phyloP scores from a whole-genome alignment of 92 coral and sea anemone genomes.

The Siderastrea siderea region DNA sequence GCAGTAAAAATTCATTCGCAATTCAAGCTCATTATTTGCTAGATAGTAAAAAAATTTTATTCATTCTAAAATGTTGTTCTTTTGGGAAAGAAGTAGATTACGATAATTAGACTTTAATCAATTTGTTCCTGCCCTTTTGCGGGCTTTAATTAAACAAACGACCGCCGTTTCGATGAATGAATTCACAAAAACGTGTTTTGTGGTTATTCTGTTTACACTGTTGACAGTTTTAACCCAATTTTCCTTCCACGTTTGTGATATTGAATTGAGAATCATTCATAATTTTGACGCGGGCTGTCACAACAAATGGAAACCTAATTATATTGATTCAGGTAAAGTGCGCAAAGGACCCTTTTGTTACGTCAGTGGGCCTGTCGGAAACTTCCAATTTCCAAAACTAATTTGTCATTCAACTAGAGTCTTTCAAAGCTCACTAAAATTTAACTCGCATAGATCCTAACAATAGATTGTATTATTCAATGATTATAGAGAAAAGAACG shows the following conservation, averaged over 20 bases:
- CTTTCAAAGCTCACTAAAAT: not conserved
- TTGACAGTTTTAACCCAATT: not conserved
- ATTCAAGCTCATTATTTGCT: not conserved
- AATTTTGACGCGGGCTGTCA: slow-evolving; percentile 36
- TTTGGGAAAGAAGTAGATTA: not conserved
- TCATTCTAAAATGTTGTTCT: not conserved
- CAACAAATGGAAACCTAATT: slow-evolving; percentile 6
- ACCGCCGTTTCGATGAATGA: not conserved
- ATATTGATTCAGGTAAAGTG: slow-evolving; percentile 21
- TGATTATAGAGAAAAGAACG: not conserved
- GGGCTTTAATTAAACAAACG: slow-evolving; percentile 27
- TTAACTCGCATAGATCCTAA: slow-evolving; percentile 1
- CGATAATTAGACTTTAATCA: slow-evolving; percentile 32
- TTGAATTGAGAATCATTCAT: slow-evolving; percentile 16
- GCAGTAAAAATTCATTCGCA: not conserved
- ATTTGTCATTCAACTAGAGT: not conserved
- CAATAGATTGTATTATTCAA: not conserved
- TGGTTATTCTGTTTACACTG: slow-evolving; percentile 23
- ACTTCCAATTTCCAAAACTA: slow-evolving; percentile 20
- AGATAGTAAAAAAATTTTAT: not conserved
- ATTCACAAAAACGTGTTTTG: slow-evolving; percentile 1
- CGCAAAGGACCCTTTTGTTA: slow-evolving; percentile 10
- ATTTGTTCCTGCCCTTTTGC: slow-evolving; percentile 21
- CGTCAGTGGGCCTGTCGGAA: slow-evolving; percentile 34
- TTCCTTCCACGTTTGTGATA: not conserved